A percentile compares a stretch with the other conserved stretches of the same genome.
Evolutionary conservation across 53 echinoderm and acorn worm species (phyloP).

Genomic region (Luidia sarsii): DNA sequence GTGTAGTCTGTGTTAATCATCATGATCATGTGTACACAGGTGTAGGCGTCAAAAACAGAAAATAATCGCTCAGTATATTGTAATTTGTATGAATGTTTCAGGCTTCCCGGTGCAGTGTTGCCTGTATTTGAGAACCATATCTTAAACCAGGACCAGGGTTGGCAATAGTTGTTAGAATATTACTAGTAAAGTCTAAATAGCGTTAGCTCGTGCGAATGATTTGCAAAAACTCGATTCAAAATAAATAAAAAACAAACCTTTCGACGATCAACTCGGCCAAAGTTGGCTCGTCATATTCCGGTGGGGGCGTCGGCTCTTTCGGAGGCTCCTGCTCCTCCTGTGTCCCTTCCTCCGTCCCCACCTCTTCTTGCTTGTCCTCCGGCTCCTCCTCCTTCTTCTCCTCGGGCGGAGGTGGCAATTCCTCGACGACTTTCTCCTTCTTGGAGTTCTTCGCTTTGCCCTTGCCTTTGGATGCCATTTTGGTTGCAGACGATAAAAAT

Average conservation of each 20-base stretch:
- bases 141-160: no score
- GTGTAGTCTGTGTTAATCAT: no score
- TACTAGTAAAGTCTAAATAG: no score
- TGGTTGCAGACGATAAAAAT: slow-evolving; percentile 42
- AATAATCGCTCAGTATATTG: no score
- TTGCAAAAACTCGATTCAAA: background rate
- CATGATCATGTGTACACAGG: no score
- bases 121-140: no score
- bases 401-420: slow-evolving; percentile 78
- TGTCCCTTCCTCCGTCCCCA: slow-evolving; percentile 63
- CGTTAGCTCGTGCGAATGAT: no score
- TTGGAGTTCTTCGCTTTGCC: slow-evolving; percentile 94
- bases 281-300: slow-evolving; percentile 94
- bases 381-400: slow-evolving; percentile 82
- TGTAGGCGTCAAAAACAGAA: no score
- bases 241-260: no score
- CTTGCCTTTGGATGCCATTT: slow-evolving; percentile 91
- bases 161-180: no score
- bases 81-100: no score
- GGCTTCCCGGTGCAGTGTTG: no score
- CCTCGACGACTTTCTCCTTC: slow-evolving; percentile 89
- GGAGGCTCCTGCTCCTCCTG: slow-evolving; percentile 75
- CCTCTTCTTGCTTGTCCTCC: slow-evolving; percentile 82
- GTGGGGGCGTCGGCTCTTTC: slow-evolving; percentile 90
- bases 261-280: slow-evolving; percentile 94